phyloP scores from a whole-genome alignment of 2,113 vertebrate species.

The Okapia johnstoni region DNA sequence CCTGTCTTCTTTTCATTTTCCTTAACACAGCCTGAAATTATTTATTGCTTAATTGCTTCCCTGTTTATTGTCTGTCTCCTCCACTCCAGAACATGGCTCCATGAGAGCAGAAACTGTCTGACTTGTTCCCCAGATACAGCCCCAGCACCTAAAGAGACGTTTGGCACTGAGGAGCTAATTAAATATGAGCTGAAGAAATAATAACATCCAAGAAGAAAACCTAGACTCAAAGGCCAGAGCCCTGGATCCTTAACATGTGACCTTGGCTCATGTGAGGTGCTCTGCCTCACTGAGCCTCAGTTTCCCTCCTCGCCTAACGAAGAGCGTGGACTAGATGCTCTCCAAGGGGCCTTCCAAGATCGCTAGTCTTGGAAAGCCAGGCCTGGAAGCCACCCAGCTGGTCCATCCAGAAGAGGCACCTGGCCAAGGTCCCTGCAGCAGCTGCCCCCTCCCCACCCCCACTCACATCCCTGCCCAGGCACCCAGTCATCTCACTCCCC shows the following conservation, averaged over 20 bases:
- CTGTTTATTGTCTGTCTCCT: not conserved
- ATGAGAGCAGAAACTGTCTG: not conserved
- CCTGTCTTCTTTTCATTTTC: not conserved
- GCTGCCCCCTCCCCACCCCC: constrained; percentile 6
- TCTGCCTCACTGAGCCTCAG: not conserved
- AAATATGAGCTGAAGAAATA: not conserved
- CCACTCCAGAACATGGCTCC: not conserved
- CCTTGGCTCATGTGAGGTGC: not conserved
- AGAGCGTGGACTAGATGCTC: not conserved
- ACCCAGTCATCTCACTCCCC: constrained; percentile 50
- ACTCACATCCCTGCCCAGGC: constrained; percentile 23
- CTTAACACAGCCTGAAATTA: constrained; percentile 3
- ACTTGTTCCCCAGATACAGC: not conserved
- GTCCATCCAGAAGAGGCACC: constrained; percentile 14
- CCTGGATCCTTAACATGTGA: not conserved
- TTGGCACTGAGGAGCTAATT: not conserved
- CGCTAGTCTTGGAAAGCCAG: constrained; percentile 26
- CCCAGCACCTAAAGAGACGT: not conserved
- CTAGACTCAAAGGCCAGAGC: not conserved
- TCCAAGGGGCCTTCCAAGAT: not conserved
- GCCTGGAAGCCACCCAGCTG: constrained; percentile 19
- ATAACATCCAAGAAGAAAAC: constrained; percentile 27
- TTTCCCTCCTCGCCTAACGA: constrained; percentile 7
- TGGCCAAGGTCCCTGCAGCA: constrained; percentile 11
- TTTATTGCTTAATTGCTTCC: not conserved